Evolutionary conservation across 2,113 vertebrate genomes (phyloP).

Genomic region (Malurus elegans): DNA sequence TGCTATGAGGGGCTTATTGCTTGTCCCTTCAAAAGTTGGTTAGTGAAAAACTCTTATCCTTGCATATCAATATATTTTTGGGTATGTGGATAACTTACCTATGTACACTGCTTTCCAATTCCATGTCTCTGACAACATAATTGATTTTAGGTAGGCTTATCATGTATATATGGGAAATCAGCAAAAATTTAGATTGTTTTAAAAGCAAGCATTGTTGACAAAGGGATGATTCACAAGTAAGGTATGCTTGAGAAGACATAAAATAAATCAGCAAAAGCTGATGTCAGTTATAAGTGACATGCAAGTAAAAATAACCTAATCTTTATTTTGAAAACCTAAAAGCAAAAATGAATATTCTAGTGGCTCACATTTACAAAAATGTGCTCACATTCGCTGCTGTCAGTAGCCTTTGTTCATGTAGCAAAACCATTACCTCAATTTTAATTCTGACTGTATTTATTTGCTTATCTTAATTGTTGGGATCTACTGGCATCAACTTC

Average conservation of each 20-base stretch:
- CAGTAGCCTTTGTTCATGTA: not conserved
- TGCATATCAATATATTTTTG: not conserved
- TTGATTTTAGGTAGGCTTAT: not conserved
- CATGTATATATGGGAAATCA: not conserved
- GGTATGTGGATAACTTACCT: not conserved
- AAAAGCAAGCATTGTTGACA: not conserved
- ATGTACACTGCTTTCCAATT: not conserved
- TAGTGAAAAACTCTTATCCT: not conserved
- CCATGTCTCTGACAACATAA: not conserved
- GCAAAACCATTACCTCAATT: not conserved
- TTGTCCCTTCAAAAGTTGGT: not conserved
- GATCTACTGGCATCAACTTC: conserved; percentile 4
- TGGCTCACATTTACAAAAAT: not conserved
- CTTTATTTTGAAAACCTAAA: conserved; percentile 34
- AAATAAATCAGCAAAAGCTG: conserved; percentile 9
- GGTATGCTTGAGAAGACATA: not conserved
- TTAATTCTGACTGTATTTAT: conserved; percentile 48
- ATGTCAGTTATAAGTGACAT: not conserved
- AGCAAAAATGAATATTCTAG: not conserved
- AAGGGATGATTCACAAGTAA: not conserved
- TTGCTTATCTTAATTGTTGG: conserved; percentile 12
- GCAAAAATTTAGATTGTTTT: not conserved
- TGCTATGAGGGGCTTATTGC: not conserved
- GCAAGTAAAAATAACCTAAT: conserved; percentile 5
- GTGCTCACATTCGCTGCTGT: conserved; percentile 7